Evolutionary conservation across 2,888 invertebrate genomes (phyloP).

Genomic region (Pollenia angustigena): DNA sequence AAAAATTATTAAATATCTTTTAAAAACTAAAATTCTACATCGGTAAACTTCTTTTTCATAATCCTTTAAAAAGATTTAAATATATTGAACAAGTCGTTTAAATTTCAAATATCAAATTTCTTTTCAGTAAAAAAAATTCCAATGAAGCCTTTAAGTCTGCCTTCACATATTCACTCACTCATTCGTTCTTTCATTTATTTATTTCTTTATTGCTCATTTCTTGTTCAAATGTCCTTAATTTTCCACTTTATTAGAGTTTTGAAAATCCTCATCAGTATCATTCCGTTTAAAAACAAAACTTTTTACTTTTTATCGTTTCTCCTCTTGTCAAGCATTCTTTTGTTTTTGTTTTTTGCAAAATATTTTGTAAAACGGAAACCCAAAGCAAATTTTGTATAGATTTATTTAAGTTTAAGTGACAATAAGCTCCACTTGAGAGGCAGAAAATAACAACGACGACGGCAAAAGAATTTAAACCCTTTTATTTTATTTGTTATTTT

Average conservation of each 20-base stretch:
- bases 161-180: neutral
- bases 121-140: neutral
- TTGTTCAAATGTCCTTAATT: slow-evolving; percentile 62
- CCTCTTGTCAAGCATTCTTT: neutral
- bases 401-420: slow-evolving; percentile 62
- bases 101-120: slow-evolving; percentile 49
- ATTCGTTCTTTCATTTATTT: slow-evolving; percentile 16
- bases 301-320: slow-evolving; percentile 36
- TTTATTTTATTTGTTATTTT: slow-evolving; percentile 6
- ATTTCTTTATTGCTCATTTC: slow-evolving; percentile 70
- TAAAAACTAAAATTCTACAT: slow-evolving; percentile 15
- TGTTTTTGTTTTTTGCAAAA: slow-evolving; percentile 46
- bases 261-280: slow-evolving; percentile 52
- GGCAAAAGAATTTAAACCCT: slow-evolving; percentile 11
- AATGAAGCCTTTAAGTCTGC: neutral
- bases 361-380: slow-evolving; percentile 45
- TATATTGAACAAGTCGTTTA: slow-evolving; percentile 9
- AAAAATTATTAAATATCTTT: neutral
- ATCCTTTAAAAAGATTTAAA: slow-evolving; percentile 36
- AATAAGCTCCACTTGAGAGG: slow-evolving; percentile 55
- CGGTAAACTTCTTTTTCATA: slow-evolving; percentile 4
- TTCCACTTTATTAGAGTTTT: slow-evolving; percentile 73
- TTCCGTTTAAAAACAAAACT: slow-evolving; percentile 46
- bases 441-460: slow-evolving; percentile 36
- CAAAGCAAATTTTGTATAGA: slow-evolving; percentile 41